Evolutionary conservation across 2,797 vertebrate genomes (phyloP), one percentile per base, ranked within the genome.

Genomic region (Chaunax sp.): DNA sequence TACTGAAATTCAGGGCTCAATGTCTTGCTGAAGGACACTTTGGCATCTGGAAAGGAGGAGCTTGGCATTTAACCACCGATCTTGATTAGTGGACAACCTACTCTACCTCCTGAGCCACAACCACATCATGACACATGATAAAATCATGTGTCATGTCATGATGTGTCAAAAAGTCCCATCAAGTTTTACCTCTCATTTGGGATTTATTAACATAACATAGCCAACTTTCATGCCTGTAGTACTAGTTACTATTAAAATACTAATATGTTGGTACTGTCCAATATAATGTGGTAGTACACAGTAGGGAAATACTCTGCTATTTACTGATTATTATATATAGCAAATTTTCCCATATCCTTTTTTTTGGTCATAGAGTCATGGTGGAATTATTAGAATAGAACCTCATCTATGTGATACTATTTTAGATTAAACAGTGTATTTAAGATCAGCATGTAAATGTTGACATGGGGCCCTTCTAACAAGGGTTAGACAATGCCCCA

Each of bases 41-140:
- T 3, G 1, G 40, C 5, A 52, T 13, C 14, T 25, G 33, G 20
- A 33, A 23, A 46, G 38, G 30, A 18, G 18, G 33, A 30, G n/a
- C 0, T 0, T 1, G 6, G 6, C 11, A 33, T 46, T 33, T 5
- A 52, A 72, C 23, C 38, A 22, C 25, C 35, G 55, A 37, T 22
- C 5, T n/a, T 38, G 47, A 60, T 35, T 4, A 45, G 49, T 20
- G 22, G 30, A 59, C 22, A 37, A 28, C 9, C 58, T 8, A 11
- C 14, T 53, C 19, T 9, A 35, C 10, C 37, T 47, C 14, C 67
- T 51, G 53, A 26, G 35, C 23, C 41, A 38, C 19, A 69, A n/a
- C 10, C 1, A 0, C n/a, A 10, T 20, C 16, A 16, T 55, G 30
- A 59, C 28, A 25, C 16, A 59, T 23, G 0, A 51, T 50, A 1